Percentiles rank a stretch among this genome's conserved stretches.
Evolutionary conservation across 2,797 vertebrate genomes (phyloP).

Genomic region (Danio kyathit): DNA sequence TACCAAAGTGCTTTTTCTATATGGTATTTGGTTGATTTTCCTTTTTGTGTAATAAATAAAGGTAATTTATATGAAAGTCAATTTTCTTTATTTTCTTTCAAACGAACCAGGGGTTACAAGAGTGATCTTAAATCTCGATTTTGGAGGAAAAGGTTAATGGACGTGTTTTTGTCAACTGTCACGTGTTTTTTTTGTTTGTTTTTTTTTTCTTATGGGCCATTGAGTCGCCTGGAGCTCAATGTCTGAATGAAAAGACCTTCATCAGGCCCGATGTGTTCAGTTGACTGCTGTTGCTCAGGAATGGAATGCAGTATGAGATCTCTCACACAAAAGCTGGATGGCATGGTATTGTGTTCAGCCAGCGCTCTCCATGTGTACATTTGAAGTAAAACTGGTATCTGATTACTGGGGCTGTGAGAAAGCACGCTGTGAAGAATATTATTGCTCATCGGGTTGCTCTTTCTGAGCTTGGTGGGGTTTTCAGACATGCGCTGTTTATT

Average conservation of each 20-base stretch:
- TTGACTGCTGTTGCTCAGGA: constrained; percentile 17
- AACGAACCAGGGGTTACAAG: too few species aligned
- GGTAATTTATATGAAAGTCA: too few species aligned
- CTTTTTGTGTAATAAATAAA: too few species aligned
- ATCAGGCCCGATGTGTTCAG: not conserved
- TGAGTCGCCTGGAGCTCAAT: not conserved
- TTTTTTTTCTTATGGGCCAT: not conserved
- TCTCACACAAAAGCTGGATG: not conserved
- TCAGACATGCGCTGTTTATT: not conserved
- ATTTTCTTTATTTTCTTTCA: too few species aligned
- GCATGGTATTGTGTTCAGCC: not conserved
- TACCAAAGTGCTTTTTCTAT: too few species aligned
- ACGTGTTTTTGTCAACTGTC: not conserved
- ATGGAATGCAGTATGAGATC: not conserved
- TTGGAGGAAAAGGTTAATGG: not conserved
- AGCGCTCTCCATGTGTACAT: not conserved
- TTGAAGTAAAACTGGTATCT: not conserved
- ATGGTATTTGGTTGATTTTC: too few species aligned
- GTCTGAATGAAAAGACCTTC: constrained; percentile 6
- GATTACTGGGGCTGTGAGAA: not conserved
- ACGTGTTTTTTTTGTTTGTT: not conserved
- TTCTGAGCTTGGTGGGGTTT: not conserved
- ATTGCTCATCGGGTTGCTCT: not conserved
- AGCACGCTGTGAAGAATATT: not conserved
- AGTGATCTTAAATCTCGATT: not conserved